Evolutionary conservation across 1,140 invertebrate genomes (phyloP), one percentile per base, ranked within the genome.

Genomic region (Harlomillsia oculata): DNA sequence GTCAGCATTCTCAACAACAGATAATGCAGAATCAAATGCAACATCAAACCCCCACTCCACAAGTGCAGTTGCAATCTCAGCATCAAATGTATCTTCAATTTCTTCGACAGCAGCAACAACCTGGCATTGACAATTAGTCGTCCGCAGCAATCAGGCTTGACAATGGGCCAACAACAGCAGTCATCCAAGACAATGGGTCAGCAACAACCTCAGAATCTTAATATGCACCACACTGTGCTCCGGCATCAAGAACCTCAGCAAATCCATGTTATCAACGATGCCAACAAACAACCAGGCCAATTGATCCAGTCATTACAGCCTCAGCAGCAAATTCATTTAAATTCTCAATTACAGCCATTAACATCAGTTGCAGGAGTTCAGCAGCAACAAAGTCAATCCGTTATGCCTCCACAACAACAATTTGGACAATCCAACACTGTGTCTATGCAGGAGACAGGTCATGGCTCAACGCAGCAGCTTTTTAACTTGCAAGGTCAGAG

Each of bases 241-340:
- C n/a, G 53, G n/a, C 53, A 49, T 14, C 53, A 55, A 9, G 16
- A 36, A 39, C 53, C 53, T 9, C 44, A 49, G n/a, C 44, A 28
- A 18, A 34, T 34, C 16, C 41, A 44, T 23, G 53, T 43, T 5
- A 29, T 14, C n/a, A n/a, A n/a, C n/a, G n/a, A n/a, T 32, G 4
- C 28, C 20, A 16, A 25, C 28, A 1, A 30, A 32, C n/a, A 32
- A 21, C 21, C 45, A 2, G 45, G 45, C 16, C 45, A 48, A 32
- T 30, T 48, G 14, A 32, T 48, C 2, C 45, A 48, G 18, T 28
- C 45, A 0, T 23, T 48, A 11, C 45, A 48, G 16, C 45, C 30
- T 48, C 45, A 48, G 5, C 45, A 48, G 16, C 45, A 48, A 21
- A 48, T 32, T 16, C 45, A 48, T 21, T 32, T 48, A 14, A 48